Base-by-base conservation (phyloP, 1,140 invertebrate genomes). In the Caenorhabditis elegans region DNA sequence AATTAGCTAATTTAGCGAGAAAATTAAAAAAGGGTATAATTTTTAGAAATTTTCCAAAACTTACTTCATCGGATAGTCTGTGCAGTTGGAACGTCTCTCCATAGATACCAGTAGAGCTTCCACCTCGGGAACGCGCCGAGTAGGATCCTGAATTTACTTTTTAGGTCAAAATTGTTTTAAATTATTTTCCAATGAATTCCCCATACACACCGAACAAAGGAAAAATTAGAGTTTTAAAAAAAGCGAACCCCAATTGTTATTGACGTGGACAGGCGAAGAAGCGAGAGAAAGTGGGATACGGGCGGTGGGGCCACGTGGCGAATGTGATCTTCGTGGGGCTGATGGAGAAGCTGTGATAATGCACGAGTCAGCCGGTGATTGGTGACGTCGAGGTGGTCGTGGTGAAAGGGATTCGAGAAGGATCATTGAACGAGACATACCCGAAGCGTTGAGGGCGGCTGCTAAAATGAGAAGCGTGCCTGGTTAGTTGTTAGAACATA, bases 371-470 rank as follows among this genome's bases (percentile, higher is more conserved):
- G 49, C 77, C 31, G 47, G 77, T 51, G 39, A 79, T 53, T 43
- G 78, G 70, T 39, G 43, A 11, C 77, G 47, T 26, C 78, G 43
- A 26, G 43, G 39, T 17, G 78, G 78, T 31, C 78, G 78, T 36
- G 78, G 78, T 19, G 78, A 79, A 4, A 55, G 24, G 3, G 78
- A 79, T 65, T 79, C 78, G 2, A 79, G 55, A n/a, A 79, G 51
- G 36, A 79, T 55, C 34, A 79, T 48, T 6, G 78, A 79, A 26
- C 55, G 43, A 46, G 78, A 79, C 78, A 79, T 79, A 11, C 78
- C 78, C 39, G 51, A 53, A 34, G 78, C 53, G 24, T 79, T 79
- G 36, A 79, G 78, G 43, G 78, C 31, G 22, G 78, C 51, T 5
- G 77, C 46, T 79, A 70, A 70, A 70, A 70, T 15, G 39, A n/a